Base-by-base conservation (phyloP, 2,888 invertebrate genomes). In the Macaria notata region DNA sequence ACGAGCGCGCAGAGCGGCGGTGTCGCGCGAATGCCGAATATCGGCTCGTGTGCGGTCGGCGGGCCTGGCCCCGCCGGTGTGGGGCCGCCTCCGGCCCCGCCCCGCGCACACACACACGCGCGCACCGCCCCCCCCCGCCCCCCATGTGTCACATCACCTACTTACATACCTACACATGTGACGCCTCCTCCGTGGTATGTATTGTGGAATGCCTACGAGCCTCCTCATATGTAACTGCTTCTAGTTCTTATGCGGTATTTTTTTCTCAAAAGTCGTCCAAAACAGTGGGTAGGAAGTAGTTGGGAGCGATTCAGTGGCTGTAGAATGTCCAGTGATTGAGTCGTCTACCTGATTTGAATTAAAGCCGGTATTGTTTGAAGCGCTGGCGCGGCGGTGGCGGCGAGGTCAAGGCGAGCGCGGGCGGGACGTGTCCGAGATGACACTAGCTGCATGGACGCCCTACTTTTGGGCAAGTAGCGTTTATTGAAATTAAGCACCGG, bases 141-240 rank as follows among this genome's bases (percentile, higher is more conserved):
- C 49, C 41, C 83, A 81, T 79, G 79, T 84, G 86, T 81, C 87
- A 84, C 88, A 83, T 83, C 75, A 75, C 77, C 69, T 60, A 75
- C 77, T 69, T 60, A 71, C 70, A 81, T 86, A 86, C 86, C 83
- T 81, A 85, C 84, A 86, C 75, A 85, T 82, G 86, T 86, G 86
- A 88, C 89, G 87, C 89, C 88, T 86, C 79, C 88, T 83, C 70
- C 79, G 77, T 80, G 67, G 68, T 84, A 88, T 83, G 72, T 85
- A 83, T 83, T 84, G 84, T 81, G 69, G 71, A 69, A 84, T 85
- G 84, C 84, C 86, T 85, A 86, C 81, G 56, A 63, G 66, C 65
- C 54, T 56, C 51, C 46, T 39, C 43, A 53, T 65, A 57, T 56
- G 61, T 53, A 7, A 56, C 41, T 36, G 33, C 19, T 19, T 36